Evolutionary conservation across 2,888 invertebrate species (phyloP).

Genomic region (Dusona sp.): DNA sequence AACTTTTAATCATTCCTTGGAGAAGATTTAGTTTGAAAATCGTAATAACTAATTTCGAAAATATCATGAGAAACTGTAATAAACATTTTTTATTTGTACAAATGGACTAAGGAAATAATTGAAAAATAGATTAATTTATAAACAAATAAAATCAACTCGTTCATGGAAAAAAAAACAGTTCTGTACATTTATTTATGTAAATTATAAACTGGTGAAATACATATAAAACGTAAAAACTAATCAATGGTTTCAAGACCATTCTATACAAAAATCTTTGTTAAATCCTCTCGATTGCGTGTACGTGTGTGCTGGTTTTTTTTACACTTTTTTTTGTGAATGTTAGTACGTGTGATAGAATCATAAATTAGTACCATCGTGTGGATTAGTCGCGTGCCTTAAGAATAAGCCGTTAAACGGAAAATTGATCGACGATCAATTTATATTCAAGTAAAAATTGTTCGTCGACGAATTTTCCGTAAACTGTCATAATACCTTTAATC

Average conservation of each 20-base stretch:
- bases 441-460: slow-evolving; percentile 21
- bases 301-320: slow-evolving; percentile 26
- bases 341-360: slow-evolving; percentile 65
- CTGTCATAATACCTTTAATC: slow-evolving; percentile 52
- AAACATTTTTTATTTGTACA: neutral
- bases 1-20: slow-evolving; percentile 38
- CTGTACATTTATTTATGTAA: slow-evolving; percentile 84
- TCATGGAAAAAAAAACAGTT: slow-evolving; percentile 72
- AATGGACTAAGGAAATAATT: neutral
- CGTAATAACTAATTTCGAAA: neutral
- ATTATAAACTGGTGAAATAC: slow-evolving; percentile 72
- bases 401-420: slow-evolving; percentile 35
- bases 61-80: neutral
- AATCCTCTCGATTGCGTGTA: slow-evolving; percentile 31
- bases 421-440: slow-evolving; percentile 48
- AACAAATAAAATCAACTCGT: neutral
- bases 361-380: slow-evolving; percentile 57
- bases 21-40: neutral
- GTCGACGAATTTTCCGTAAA: slow-evolving; percentile 48
- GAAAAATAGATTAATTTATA: neutral
- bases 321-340: slow-evolving; percentile 13
- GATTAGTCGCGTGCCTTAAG: slow-evolving; percentile 37
- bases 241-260: slow-evolving; percentile 61
- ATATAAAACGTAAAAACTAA: slow-evolving; percentile 56
- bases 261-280: slow-evolving; percentile 69